These are phyloP conservation scores for Homarus gammarus DNA, from an alignment of 2,888 invertebrate genomes.

Conservation along the genomic window DNA sequence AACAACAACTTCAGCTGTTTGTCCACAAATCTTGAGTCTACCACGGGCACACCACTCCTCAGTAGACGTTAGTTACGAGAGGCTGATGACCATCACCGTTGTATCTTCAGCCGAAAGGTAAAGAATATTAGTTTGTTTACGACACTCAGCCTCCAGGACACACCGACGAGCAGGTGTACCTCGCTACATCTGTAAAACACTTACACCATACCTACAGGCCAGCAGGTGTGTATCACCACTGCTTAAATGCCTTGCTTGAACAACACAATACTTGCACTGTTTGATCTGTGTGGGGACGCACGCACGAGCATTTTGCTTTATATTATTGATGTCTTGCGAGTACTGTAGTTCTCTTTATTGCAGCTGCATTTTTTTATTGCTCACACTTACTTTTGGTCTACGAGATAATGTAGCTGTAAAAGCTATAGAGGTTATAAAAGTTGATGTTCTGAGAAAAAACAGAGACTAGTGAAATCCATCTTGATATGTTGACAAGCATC, in stretches of 20 bases:
- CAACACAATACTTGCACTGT: conserved; percentile 30
- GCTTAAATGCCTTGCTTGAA: conserved; percentile 46
- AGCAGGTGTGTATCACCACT: conserved; percentile 49
- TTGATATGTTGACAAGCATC: neutral
- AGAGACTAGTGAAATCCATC: neutral
- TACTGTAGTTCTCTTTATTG: conserved; percentile 22
- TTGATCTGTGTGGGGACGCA: conserved; percentile 34
- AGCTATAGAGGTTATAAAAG: neutral
- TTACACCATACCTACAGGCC: conserved; percentile 15
- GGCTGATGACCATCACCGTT: conserved; percentile 39
- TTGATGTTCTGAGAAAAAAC: neutral
- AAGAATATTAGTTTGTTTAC: conserved; percentile 23
- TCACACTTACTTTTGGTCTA: conserved; percentile 7
- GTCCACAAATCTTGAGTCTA: neutral
- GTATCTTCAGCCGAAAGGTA: conserved; percentile 38
- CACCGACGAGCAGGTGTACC: conserved; percentile 26
- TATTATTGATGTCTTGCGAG: conserved; percentile 32
- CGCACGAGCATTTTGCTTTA: conserved; percentile 47
- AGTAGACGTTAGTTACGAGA: conserved; percentile 4
- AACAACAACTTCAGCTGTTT: neutral
- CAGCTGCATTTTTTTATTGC: conserved; percentile 33
- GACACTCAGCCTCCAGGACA: conserved; percentile 36
- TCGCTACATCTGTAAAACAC: conserved; percentile 21
- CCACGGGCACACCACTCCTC: conserved; percentile 14
- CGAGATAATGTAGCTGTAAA: conserved; percentile 13